Percentiles rank a stretch among this genome's conserved stretches.
These are phyloP conservation scores for Hoplostethus atlanticus DNA, from an alignment of 2,797 vertebrate species.

Conservation along the genomic window DNA sequence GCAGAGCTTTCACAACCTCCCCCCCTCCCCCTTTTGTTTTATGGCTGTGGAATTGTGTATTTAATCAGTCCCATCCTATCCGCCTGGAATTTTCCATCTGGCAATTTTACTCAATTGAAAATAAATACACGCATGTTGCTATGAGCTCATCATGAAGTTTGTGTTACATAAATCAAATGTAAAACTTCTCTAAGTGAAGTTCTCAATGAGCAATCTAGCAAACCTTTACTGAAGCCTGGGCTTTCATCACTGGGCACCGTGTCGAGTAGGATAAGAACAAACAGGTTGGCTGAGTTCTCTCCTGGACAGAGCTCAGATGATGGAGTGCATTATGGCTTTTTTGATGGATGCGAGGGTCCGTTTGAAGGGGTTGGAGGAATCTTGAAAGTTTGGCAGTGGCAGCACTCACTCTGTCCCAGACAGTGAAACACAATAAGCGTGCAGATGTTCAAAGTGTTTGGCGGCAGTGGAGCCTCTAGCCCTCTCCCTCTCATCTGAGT, in stretches of 20 bases:
- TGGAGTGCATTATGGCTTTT: conserved; percentile 70
- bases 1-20: conserved; percentile 21
- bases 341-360: conserved; percentile 68
- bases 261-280: conserved; percentile 67
- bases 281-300: conserved; percentile 48
- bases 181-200: conserved; percentile 27
- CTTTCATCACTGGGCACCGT: conserved; percentile 48
- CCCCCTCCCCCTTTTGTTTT: conserved; percentile 52
- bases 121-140: conserved; percentile 62
- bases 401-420: conserved; percentile 70
- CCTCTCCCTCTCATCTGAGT: conserved; percentile 74
- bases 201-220: conserved; percentile 50
- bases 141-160: conserved; percentile 56
- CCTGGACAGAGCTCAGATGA: conserved; percentile 54
- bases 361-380: conserved; percentile 74
- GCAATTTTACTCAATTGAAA: conserved; percentile 70
- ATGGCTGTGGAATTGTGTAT: conserved; percentile 52
- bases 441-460: conserved; percentile 83
- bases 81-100: conserved; percentile 78
- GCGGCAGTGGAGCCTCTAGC: conserved; percentile 69
- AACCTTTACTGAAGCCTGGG: conserved; percentile 50
- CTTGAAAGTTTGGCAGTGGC: conserved; percentile 73
- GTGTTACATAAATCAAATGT: conserved; percentile 62
- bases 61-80: conserved; percentile 79
- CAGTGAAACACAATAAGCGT: conserved; percentile 79